Conservation (phyloP, 2,888 invertebrate genomes). For the Ferdinandea cuprea region DNA sequence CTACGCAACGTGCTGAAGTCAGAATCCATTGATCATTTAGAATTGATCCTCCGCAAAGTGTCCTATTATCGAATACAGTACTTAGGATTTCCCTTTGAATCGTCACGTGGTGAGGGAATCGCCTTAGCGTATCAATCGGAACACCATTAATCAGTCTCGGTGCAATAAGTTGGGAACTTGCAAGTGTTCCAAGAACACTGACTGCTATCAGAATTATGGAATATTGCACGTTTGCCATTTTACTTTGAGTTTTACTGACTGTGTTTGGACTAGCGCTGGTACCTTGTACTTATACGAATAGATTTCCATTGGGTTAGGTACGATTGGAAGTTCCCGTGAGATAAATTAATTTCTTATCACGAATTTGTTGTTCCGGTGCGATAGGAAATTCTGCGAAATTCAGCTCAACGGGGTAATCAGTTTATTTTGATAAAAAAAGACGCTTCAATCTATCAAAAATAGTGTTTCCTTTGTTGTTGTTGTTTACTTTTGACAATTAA, state of each 20-base stretch:
- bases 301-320: not conserved
- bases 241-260: slow-evolving; percentile 3
- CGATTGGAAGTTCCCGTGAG: not conserved
- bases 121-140: slow-evolving; percentile 49
- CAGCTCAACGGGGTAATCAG: too few species aligned
- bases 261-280: not conserved
- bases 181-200: not conserved
- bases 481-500: too few species aligned
- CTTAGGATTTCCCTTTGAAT: slow-evolving; percentile 4
- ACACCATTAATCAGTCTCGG: slow-evolving; percentile 35
- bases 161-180: not conserved
- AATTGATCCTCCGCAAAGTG: slow-evolving; percentile 57
- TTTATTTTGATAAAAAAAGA: too few species aligned
- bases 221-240: slow-evolving; percentile 15
- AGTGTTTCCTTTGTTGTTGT: too few species aligned
- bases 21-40: slow-evolving; percentile 45
- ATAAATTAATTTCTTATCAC: too few species aligned
- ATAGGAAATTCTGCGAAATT: too few species aligned
- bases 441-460: too few species aligned
- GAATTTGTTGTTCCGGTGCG: too few species aligned
- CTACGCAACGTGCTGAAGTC: slow-evolving; percentile 46
- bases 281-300: slow-evolving; percentile 19
- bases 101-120: slow-evolving; percentile 64
- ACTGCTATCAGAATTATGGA: not conserved
- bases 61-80: too few species aligned